Evolutionary conservation across 2,797 vertebrate species (phyloP).

Genomic region (Choloepus didactylus): DNA sequence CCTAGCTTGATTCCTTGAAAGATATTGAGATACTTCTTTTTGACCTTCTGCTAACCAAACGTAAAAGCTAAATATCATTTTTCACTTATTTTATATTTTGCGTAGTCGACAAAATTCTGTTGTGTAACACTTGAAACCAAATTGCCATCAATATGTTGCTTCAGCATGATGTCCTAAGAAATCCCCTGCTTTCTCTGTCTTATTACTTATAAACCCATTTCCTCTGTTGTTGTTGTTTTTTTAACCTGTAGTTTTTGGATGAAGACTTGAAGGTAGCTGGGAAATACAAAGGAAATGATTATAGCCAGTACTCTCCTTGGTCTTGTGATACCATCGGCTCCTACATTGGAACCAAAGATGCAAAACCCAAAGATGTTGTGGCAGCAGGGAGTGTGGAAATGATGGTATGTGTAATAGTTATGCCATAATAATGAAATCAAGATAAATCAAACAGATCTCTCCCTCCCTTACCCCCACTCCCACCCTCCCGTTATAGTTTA

Average conservation of each 20-base stretch:
- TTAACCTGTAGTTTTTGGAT: conserved; percentile 93
- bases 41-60: background rate
- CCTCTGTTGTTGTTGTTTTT: conserved; percentile 73
- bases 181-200: conserved; percentile 68
- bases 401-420: conserved; percentile 90
- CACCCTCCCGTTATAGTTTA: background rate
- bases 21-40: conserved; percentile 22
- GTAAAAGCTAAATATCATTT: background rate
- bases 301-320: conserved; percentile 99
- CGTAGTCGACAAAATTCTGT: background rate
- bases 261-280: conserved; percentile 94
- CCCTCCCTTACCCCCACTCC: too few species aligned
- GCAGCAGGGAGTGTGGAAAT: conserved; percentile 94
- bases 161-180: conserved; percentile 20
- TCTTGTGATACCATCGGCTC: conserved; percentile 99
- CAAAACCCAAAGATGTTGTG: conserved; percentile 98
- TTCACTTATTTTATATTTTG: conserved; percentile 29
- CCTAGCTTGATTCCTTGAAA: conserved; percentile 42
- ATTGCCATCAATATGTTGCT: conserved; percentile 29
- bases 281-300: conserved; percentile 96
- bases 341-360: conserved; percentile 98
- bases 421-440: background rate
- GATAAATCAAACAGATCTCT: background rate
- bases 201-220: conserved; percentile 81
- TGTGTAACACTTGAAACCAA: conserved; percentile 12